phyloP scores from a whole-genome alignment of 2,113 vertebrate species.

The Petromus typicus region DNA sequence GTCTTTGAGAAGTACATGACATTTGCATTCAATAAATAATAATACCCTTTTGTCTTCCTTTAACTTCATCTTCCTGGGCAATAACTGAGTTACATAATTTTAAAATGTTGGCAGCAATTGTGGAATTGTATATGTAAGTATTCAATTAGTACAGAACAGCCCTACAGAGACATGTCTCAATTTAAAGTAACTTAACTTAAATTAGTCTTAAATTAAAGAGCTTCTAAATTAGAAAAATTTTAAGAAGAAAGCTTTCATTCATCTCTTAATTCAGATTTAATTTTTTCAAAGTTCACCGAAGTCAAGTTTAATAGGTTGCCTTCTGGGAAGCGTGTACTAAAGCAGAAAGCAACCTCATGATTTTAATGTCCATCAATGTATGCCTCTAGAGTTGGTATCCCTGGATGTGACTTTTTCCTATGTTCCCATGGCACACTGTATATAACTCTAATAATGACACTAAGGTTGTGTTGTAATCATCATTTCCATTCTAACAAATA shows the following conservation, averaged over 20 bases:
- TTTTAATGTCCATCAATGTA: conserved; percentile 16
- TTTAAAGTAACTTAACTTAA: conserved; percentile 73
- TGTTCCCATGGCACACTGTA: neutral
- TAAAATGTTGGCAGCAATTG: conserved; percentile 64
- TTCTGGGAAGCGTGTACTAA: conserved; percentile 60
- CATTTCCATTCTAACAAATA: neutral
- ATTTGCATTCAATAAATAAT: conserved; percentile 29
- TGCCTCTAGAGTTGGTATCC: neutral
- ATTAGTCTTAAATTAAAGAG: conserved; percentile 75
- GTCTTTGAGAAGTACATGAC: neutral
- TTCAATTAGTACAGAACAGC: conserved; percentile 61
- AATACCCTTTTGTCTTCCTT: neutral
- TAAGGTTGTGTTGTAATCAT: neutral
- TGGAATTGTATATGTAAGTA: conserved; percentile 41
- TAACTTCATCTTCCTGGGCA: neutral
- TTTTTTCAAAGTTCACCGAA: conserved; percentile 65
- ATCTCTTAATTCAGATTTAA: conserved; percentile 72
- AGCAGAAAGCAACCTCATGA: conserved; percentile 39
- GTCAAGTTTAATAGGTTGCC: conserved; percentile 69
- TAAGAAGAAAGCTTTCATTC: conserved; percentile 68
- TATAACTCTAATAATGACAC: neutral
- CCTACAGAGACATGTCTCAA: conserved; percentile 66
- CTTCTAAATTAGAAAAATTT: conserved; percentile 71
- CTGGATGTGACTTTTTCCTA: neutral
- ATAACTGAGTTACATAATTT: conserved; percentile 59